Conservation (phyloP, 2,797 vertebrate species). For the Masticophis lateralis region DNA sequence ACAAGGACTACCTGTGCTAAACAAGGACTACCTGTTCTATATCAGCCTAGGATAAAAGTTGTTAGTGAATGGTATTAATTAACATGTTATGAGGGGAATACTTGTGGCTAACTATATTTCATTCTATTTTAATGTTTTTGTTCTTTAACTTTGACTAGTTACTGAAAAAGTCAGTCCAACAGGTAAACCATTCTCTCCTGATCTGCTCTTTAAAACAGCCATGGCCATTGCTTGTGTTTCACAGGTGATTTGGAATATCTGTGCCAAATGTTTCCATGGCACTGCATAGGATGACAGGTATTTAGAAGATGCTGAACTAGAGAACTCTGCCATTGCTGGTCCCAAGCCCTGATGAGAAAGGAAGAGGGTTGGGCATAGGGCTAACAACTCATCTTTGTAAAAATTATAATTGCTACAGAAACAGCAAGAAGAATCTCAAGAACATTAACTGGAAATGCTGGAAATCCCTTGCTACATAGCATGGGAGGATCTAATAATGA, state of each 20-base stretch:
- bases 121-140: neutral
- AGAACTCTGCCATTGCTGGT: neutral
- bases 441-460: neutral
- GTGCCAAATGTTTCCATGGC: neutral
- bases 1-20: neutral
- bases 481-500: neutral
- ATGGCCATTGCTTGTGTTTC: neutral
- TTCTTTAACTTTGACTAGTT: neutral
- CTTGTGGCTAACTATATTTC: neutral
- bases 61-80: neutral
- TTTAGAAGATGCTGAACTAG: neutral
- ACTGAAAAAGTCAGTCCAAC: neutral
- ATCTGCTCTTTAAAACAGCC: neutral
- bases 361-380: neutral
- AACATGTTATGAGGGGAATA: neutral
- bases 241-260: neutral
- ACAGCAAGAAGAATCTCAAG: neutral
- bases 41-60: neutral
- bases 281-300: neutral
- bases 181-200: neutral
- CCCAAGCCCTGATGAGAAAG: neutral
- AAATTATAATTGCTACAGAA: neutral
- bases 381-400: neutral
- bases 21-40: neutral
- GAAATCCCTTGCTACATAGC: neutral